Conservation (phyloP, 2,888 invertebrate genomes). For the Pristionchus maxplancki region DNA sequence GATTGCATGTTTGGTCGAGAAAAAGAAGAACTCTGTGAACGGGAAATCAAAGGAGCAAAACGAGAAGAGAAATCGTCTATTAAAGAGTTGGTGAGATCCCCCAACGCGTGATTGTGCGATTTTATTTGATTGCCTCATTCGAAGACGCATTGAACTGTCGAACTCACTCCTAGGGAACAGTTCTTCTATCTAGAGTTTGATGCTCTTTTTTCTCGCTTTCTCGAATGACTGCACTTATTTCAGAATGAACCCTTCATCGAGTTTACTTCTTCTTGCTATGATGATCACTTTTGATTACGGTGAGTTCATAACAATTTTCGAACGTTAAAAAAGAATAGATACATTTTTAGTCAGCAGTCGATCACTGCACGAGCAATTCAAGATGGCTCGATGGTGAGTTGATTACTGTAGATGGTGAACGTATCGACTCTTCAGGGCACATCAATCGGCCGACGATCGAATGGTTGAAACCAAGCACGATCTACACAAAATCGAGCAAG, state of each 20-base stretch:
- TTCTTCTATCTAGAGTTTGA: neutral
- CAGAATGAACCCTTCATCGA: neutral
- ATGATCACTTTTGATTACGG: neutral
- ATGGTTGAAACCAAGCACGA: neutral
- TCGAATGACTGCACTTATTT: neutral
- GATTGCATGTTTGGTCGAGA: slow-evolving; percentile 45
- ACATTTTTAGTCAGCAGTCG: neutral
- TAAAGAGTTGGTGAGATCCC: slow-evolving; percentile 32
- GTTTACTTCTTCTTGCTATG: neutral
- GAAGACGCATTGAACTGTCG: neutral
- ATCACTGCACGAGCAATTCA: slow-evolving; percentile 30
- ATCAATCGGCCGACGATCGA: slow-evolving; percentile 1
- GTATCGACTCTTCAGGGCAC: neutral
- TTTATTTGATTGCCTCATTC: neutral
- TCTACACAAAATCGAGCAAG: neutral
- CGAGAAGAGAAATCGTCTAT: slow-evolving; percentile 25
- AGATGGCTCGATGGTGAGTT: slow-evolving; percentile 29
- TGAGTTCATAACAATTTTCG: neutral
- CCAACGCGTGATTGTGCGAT: slow-evolving; percentile 7
- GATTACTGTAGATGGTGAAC: slow-evolving; percentile 2
- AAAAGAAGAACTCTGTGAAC: slow-evolving; percentile 20
- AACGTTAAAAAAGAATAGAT: neutral
- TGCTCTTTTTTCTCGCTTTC: neutral
- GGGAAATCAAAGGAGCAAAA: slow-evolving; percentile 42
- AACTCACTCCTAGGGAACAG: neutral